Evolutionary conservation across 2,888 invertebrate species (phyloP).

Genomic region (Steinernema carpocapsae): DNA sequence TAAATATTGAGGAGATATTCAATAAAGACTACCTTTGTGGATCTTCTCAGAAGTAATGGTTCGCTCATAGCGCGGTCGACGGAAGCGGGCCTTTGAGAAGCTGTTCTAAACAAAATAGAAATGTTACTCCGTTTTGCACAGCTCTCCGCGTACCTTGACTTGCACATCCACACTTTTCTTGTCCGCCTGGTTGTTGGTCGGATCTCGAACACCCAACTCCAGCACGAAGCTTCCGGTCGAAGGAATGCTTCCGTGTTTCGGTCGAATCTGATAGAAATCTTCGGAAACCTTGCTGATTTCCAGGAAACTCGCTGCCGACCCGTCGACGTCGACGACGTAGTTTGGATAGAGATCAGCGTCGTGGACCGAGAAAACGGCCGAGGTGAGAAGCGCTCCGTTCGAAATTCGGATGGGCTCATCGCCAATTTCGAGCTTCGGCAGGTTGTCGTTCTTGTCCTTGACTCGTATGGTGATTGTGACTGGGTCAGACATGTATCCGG

Average conservation of each 20-base stretch:
- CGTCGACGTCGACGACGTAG: constrained; percentile 40
- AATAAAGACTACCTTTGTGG: constrained; percentile 29
- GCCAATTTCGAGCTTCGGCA: constrained; percentile 46
- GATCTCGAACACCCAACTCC: constrained; percentile 37
- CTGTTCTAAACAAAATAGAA: constrained; percentile 44
- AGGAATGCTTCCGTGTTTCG: constrained; percentile 40
- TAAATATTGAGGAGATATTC: no score
- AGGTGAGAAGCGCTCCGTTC: constrained; percentile 50
- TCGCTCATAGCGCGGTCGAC: constrained; percentile 45
- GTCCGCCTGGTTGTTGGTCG: constrained; percentile 22
- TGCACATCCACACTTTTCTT: constrained; percentile 43
- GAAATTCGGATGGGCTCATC: constrained; percentile 50
- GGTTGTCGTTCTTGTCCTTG: constrained; percentile 50
- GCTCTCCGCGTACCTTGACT: constrained; percentile 43
- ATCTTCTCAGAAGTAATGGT: constrained; percentile 38
- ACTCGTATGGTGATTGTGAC: constrained; percentile 48
- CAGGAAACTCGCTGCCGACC: constrained; percentile 43
- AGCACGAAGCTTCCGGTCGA: constrained; percentile 47
- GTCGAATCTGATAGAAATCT: constrained; percentile 42
- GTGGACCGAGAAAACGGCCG: constrained; percentile 47
- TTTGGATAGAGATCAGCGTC: constrained; percentile 39
- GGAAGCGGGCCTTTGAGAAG: constrained; percentile 49
- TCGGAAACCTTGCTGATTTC: constrained; percentile 36
- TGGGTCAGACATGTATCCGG: constrained; percentile 38
- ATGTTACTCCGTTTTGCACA: no score